Conservation (phyloP, 2,113 vertebrate genomes). For the Thalassoma bifasciatum region DNA sequence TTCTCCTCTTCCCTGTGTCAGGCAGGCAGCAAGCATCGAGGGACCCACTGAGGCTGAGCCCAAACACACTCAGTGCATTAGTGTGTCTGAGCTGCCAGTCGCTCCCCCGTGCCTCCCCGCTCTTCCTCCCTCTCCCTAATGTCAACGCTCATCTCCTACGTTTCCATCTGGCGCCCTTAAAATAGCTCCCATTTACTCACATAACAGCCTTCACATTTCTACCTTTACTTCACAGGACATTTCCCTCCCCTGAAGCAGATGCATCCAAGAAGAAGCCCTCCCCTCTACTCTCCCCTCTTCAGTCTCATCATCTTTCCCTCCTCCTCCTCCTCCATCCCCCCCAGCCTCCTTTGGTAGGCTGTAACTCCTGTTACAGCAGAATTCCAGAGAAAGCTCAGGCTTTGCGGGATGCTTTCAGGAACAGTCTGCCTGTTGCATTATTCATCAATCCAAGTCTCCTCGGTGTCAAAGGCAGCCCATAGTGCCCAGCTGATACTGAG, state of each 20-base stretch:
- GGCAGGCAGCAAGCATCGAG: slow-evolving; percentile 27
- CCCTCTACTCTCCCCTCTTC: slow-evolving; percentile 8
- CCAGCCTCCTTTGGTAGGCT: slow-evolving; percentile 45
- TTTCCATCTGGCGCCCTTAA: slow-evolving; percentile 69
- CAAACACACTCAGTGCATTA: slow-evolving; percentile 69
- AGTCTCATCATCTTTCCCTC: background rate
- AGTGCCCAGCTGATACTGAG: slow-evolving; percentile 62
- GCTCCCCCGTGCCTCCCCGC: slow-evolving; percentile 54
- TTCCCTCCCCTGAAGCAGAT: slow-evolving; percentile 67
- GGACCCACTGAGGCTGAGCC: slow-evolving; percentile 31
- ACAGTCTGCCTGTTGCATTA: slow-evolving; percentile 78
- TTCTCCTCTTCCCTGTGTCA: slow-evolving; percentile 9
- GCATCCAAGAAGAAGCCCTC: slow-evolving; percentile 68
- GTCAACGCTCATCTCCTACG: slow-evolving; percentile 68
- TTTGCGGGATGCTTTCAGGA: slow-evolving; percentile 76
- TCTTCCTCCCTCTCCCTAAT: slow-evolving; percentile 62
- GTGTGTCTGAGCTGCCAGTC: slow-evolving; percentile 67
- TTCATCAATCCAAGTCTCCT: slow-evolving; percentile 73
- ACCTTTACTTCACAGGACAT: slow-evolving; percentile 76
- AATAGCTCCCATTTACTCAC: slow-evolving; percentile 81
- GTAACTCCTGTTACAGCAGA: slow-evolving; percentile 67
- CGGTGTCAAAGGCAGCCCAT: slow-evolving; percentile 62
- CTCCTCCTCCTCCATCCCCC: background rate
- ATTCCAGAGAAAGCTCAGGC: slow-evolving; percentile 71
- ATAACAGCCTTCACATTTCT: slow-evolving; percentile 71